Evolutionary conservation across 2,797 vertebrate species (phyloP).

Genomic region (Cephalopachus bancanus): DNA sequence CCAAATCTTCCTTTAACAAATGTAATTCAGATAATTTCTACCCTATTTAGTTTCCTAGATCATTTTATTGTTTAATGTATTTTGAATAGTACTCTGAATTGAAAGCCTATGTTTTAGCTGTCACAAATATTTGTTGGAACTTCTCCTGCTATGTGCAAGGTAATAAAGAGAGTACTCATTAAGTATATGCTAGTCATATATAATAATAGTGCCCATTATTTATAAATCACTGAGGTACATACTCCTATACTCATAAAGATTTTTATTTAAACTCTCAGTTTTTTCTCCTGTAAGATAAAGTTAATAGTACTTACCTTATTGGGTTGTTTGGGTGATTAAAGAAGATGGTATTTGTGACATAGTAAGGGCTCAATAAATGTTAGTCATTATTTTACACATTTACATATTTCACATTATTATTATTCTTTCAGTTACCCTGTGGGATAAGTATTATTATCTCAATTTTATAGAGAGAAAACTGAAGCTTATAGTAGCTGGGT

Average conservation of each 20-base stretch:
- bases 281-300: neutral
- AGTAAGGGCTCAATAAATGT: neutral
- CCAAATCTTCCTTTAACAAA: neutral
- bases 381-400: neutral
- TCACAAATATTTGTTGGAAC: neutral
- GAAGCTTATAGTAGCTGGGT: neutral
- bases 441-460: neutral
- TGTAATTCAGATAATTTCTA: neutral
- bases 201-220: neutral
- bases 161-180: neutral
- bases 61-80: conserved; percentile 11
- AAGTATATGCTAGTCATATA: neutral
- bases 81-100: neutral
- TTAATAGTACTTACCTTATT: neutral
- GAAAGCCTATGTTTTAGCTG: neutral
- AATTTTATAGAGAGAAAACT: neutral
- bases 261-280: neutral
- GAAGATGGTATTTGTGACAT: neutral
- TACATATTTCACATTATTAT: neutral
- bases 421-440: neutral
- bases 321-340: neutral
- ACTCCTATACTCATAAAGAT: neutral
- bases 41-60: neutral
- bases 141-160: neutral
- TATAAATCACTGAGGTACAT: neutral